Evolutionary conservation across 2,888 invertebrate species (phyloP).

Genomic region (Didymodactylos carnosus): DNA sequence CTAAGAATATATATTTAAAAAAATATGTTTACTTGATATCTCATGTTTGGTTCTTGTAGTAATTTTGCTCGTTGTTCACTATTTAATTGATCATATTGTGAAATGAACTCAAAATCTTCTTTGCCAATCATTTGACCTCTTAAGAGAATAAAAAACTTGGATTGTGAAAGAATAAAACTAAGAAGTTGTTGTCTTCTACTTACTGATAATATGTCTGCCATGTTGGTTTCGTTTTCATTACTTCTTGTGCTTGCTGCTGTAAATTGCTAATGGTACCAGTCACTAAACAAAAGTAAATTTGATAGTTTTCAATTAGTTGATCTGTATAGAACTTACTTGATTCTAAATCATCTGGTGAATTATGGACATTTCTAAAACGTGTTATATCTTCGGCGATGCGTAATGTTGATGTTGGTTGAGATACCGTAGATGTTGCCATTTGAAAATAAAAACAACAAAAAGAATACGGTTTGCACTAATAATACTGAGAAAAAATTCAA

Average conservation of each 20-base stretch:
- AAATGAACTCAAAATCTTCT: conserved; percentile 11
- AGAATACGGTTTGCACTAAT: no score
- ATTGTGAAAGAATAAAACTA: no score
- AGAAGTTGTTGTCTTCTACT: no score
- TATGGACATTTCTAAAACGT: neutral
- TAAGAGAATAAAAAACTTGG: neutral
- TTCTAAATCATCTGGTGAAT: neutral
- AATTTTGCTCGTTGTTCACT: neutral
- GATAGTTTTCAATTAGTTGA: neutral
- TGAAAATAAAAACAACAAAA: no score
- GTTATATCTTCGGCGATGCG: neutral
- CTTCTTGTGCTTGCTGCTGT: neutral
- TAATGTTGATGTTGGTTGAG: no score
- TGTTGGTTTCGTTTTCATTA: neutral
- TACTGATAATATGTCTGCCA: neutral
- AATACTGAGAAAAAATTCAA: no score
- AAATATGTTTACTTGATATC: neutral
- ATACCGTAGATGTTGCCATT: no score
- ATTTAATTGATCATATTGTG: conserved; percentile 5
- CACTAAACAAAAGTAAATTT: neutral
- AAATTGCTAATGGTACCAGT: neutral
- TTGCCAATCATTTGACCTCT: conserved; percentile 12
- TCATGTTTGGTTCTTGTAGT: neutral
- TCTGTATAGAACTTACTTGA: neutral
- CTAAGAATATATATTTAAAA: neutral